These are phyloP conservation scores for Glyphotaelius pellucidus DNA, from an alignment of 2,888 invertebrate genomes.

Conservation along the genomic window DNA sequence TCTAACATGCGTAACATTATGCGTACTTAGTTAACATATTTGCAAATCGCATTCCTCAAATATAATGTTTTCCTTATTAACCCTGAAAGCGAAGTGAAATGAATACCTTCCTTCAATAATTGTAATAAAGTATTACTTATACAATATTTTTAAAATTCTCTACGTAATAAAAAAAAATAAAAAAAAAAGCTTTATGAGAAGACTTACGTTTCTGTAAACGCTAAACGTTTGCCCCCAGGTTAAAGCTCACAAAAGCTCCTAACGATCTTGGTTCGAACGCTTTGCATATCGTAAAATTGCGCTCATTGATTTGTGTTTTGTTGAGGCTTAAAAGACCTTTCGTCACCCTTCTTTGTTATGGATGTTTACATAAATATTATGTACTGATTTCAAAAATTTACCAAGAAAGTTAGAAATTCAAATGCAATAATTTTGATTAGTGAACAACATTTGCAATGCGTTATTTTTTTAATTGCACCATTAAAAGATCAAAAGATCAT, in stretches of 20 bases:
- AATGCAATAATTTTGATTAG: too few relatives aligned
- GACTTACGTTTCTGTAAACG: slow-evolving; percentile 22
- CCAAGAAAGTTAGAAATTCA: too few relatives aligned
- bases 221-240: slow-evolving; percentile 12
- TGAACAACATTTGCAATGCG: too few relatives aligned
- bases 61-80: too few relatives aligned
- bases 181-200: neutral
- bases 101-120: neutral
- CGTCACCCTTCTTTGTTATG: neutral
- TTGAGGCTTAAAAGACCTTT: neutral
- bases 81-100: neutral
- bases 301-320: slow-evolving; percentile 12
- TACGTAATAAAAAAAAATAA: neutral
- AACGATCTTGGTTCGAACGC: neutral
- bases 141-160: neutral
- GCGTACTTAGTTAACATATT: neutral
- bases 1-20: neutral
- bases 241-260: slow-evolving; percentile 37
- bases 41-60: neutral
- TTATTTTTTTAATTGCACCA: too few relatives aligned
- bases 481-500: too few relatives aligned
- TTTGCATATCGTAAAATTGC: neutral
- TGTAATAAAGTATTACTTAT: neutral
- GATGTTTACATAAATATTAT: neutral
- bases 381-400: too few relatives aligned